A percentile compares a stretch with the other conserved stretches of the same genome.
phyloP scores from a whole-genome alignment of 2,113 vertebrate genomes.

The Triplophysa dalaica region DNA sequence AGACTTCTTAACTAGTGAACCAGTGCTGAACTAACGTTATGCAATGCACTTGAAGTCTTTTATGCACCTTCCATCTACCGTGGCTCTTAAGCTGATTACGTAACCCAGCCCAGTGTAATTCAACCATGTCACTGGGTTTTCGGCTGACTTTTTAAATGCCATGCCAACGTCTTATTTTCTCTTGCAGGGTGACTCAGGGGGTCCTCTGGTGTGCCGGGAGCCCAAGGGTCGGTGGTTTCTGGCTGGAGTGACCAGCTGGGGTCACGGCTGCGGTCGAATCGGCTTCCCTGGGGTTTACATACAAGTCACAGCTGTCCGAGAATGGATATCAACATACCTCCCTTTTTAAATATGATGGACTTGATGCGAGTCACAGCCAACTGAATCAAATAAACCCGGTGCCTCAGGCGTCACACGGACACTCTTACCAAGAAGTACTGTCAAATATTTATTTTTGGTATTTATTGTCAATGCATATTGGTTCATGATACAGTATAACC shows the following conservation, averaged over 20 bases:
- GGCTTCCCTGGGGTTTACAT: constrained; percentile 91
- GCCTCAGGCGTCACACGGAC: background rate
- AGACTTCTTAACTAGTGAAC: too few species aligned
- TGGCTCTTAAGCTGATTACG: constrained; percentile 65
- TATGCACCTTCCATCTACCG: constrained; percentile 47
- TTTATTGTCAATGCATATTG: constrained; percentile 32
- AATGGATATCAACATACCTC: constrained; percentile 86
- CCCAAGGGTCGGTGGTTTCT: constrained; percentile 88
- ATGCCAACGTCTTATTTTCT: constrained; percentile 43
- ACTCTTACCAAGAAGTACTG: constrained; percentile 6
- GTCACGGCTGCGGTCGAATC: constrained; percentile 86
- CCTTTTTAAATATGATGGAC: constrained; percentile 66
- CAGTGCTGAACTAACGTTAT: too few species aligned
- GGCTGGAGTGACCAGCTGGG: constrained; percentile 96
- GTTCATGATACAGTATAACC: background rate
- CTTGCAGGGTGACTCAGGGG: constrained; percentile 88
- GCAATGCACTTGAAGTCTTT: background rate
- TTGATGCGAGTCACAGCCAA: background rate
- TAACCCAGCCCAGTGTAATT: constrained; percentile 50
- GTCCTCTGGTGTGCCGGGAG: constrained; percentile 87
- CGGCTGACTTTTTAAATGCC: constrained; percentile 49
- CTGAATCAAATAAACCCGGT: background rate
- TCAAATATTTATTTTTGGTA: constrained; percentile 49
- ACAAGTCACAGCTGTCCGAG: constrained; percentile 81
- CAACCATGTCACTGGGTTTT: constrained; percentile 64